A percentile compares a stretch with the other conserved stretches of the same genome.
Conservation (phyloP, 2,888 invertebrate species). For the Netelia fuscicornis region DNA sequence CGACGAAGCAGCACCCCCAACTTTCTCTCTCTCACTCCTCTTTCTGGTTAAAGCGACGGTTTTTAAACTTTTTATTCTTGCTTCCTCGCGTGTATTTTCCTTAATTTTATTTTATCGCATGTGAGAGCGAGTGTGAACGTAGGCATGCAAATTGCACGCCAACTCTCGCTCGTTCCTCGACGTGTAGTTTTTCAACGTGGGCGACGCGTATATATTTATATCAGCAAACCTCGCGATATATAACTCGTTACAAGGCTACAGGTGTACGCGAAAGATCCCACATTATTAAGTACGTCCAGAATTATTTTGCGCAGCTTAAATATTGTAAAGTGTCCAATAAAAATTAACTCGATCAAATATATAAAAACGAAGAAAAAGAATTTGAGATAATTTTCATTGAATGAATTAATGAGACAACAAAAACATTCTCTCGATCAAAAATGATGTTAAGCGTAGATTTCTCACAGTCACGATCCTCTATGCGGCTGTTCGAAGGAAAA, state of each 20-base stretch:
- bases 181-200: slow-evolving; percentile 11
- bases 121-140: slow-evolving; percentile 31
- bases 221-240: not conserved
- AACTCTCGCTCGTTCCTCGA: slow-evolving; percentile 14
- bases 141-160: slow-evolving; percentile 51
- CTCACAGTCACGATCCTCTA: not conserved
- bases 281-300: not conserved
- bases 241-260: not conserved
- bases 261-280: slow-evolving; percentile 9
- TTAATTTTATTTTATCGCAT: slow-evolving; percentile 51
- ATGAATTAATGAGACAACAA: not conserved
- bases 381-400: not conserved
- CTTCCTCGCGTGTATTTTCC: slow-evolving; percentile 35
- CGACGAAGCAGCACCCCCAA: not conserved
- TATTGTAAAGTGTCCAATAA: not conserved
- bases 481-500: not conserved
- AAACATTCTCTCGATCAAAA: not conserved
- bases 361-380: not conserved
- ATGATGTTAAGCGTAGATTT: not conserved
- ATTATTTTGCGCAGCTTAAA: not conserved
- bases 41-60: slow-evolving; percentile 3
- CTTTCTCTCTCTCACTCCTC: slow-evolving; percentile 18
- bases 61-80: not conserved
- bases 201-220: slow-evolving; percentile 21
- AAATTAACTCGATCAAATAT: not conserved